Evolutionary conservation across 2,113 vertebrate species (phyloP), one percentile per base, ranked within the genome.

Genomic region (Pelecanus crispus): DNA sequence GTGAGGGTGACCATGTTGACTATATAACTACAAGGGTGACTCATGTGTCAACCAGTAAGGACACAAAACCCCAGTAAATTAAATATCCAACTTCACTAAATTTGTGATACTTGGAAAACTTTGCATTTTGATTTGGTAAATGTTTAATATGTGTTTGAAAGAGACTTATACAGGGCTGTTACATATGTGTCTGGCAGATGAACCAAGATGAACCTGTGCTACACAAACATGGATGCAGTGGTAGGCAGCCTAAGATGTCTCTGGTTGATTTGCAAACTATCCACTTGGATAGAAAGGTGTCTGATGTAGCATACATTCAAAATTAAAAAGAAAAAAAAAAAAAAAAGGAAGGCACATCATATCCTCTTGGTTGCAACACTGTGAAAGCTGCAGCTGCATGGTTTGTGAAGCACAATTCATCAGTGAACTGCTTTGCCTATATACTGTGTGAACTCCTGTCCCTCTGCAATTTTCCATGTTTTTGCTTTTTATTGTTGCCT

Each of bases 331-430:
- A 53, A 38, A 80, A 10, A 13, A 42, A 42, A 42, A 42, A 42
- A 42, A 13, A 13, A 34, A 44, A 18, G 1, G 9, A 40, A 36
- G 5, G 6, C 7, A 20, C 2, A 28, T 12, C 6, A 9, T n/a
- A 19, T 21, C 4, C 24, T 62, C 24, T 56, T 38, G 14, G 9
- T 53, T 71, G 28, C 31, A 72, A 9, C 19, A 20, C n/a, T 72
- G 28, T 0, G 0, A 9, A 15, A 29, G 32, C 13, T 38, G 32
- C 20, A 90, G 22, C 5, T 44, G 6, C 17, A 10, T 9, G 17
- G 16, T 58, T 81, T 49, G 22, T 42, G 32, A 74, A 65, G 38
- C 40, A 6, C 19, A 63, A 6, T 63, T 52, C n/a, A 55, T 19
- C 47, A n/a, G 17, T 32, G 26, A 56, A 61, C 47, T 74, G 24